phyloP scores from a whole-genome alignment of 2,888 invertebrate species.

The Andrena trimmerana region DNA sequence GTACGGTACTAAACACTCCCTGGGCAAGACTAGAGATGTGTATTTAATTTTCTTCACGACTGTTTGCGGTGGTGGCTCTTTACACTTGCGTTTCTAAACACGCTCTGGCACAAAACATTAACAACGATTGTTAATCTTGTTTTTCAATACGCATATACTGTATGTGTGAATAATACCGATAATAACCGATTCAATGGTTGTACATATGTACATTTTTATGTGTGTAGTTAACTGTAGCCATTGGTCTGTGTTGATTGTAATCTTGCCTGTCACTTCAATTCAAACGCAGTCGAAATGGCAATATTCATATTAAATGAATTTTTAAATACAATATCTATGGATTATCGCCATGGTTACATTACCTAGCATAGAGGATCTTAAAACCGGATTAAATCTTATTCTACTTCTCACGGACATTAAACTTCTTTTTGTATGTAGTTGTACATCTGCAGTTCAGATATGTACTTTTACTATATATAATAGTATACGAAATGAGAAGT shows the following conservation, averaged over 20 bases:
- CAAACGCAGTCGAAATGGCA: constrained; percentile 19
- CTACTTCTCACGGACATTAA: constrained; percentile 14
- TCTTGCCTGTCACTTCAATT: constrained; percentile 10
- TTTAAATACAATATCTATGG: constrained; percentile 45
- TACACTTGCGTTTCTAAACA: constrained; percentile 34
- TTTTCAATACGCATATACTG: not conserved
- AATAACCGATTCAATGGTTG: constrained; percentile 26
- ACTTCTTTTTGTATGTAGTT: not conserved
- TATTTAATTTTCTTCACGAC: constrained; percentile 40
- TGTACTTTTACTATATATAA: not conserved
- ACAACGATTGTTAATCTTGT: constrained; percentile 26
- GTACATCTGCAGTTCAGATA: constrained; percentile 41
- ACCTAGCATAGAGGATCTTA: constrained; percentile 5
- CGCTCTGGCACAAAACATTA: constrained; percentile 41
- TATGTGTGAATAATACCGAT: constrained; percentile 6
- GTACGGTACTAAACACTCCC: constrained; percentile 70
- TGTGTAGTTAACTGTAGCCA: constrained; percentile 32
- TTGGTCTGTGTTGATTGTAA: constrained; percentile 36
- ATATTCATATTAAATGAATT: constrained; percentile 74
- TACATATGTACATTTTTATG: constrained; percentile 18
- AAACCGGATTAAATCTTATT: constrained; percentile 14
- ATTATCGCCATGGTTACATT: constrained; percentile 23
- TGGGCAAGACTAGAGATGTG: constrained; percentile 53
- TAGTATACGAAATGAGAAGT: not conserved
- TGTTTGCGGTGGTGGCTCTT: constrained; percentile 68